These are phyloP conservation scores for Plagodis pulveraria DNA, from an alignment of 2,888 invertebrate species.

Conservation along the genomic window DNA sequence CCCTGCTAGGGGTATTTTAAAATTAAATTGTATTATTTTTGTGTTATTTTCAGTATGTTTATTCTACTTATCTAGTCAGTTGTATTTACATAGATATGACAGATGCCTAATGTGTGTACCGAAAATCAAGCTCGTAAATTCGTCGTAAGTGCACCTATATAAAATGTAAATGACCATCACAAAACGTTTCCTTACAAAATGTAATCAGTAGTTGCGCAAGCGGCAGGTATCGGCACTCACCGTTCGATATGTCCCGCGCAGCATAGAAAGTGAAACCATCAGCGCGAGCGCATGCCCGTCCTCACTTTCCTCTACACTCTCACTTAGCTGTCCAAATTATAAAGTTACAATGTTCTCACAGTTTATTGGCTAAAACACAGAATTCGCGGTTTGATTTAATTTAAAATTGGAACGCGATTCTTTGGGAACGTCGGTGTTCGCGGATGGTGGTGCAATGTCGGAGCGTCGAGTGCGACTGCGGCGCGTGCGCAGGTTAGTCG, in stretches of 20 bases:
- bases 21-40: too few relatives aligned
- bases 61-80: too few relatives aligned
- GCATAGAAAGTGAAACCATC: conserved; percentile 76
- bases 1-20: too few relatives aligned
- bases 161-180: neutral
- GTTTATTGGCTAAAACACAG: conserved; percentile 21
- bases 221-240: conserved; percentile 56
- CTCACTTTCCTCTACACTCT: conserved; percentile 48
- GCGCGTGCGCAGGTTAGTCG: conserved; percentile 31
- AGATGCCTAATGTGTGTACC: too few relatives aligned
- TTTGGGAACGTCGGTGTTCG: conserved; percentile 35
- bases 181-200: conserved; percentile 11
- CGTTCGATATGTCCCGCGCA: conserved; percentile 66
- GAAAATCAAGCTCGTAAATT: too few relatives aligned
- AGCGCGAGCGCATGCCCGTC: conserved; percentile 60
- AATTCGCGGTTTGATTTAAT: conserved; percentile 50
- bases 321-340: conserved; percentile 62
- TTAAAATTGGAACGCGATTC: conserved; percentile 56
- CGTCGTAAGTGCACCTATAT: too few relatives aligned
- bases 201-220: conserved; percentile 20
- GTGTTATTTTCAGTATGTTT: too few relatives aligned
- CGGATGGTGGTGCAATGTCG: conserved; percentile 45
- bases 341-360: conserved; percentile 32
- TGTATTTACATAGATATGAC: too few relatives aligned
- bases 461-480: conserved; percentile 68